These are phyloP conservation scores for Sus cebifrons DNA, from an alignment of 2,797 vertebrate genomes.

Conservation along the genomic window DNA sequence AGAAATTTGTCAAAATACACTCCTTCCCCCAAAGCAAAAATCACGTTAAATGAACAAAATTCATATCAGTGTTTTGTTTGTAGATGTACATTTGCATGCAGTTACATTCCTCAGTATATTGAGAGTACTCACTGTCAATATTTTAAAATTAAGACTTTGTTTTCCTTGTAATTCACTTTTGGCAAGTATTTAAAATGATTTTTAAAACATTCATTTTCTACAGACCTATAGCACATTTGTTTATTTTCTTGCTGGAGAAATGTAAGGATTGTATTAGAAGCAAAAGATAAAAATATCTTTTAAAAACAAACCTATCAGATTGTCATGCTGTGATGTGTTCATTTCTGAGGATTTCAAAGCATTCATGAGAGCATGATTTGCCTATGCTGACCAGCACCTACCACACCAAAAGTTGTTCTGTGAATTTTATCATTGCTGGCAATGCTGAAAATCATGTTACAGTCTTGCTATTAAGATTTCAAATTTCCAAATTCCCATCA, in stretches of 20 bases:
- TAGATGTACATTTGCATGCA: background rate
- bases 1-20: background rate
- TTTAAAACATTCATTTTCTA: background rate
- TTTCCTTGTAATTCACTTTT: slow-evolving; percentile 48
- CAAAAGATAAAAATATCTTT: background rate
- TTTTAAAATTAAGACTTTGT: background rate
- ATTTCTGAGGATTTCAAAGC: background rate
- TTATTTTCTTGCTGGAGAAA: background rate
- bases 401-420: background rate
- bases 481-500: background rate
- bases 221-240: background rate
- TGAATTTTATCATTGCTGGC: background rate
- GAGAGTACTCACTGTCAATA: background rate
- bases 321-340: background rate
- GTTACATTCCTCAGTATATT: background rate
- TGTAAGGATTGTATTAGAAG: background rate
- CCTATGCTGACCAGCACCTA: background rate
- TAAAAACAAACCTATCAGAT: background rate
- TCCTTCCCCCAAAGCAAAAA: background rate
- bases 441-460: background rate
- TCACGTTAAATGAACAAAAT: background rate
- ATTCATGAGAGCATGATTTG: rapidly evolving
- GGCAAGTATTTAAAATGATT: slow-evolving; percentile 13
- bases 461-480: background rate
- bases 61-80: background rate